Percentiles rank a stretch among this genome's conserved stretches.
Conservation (phyloP, 1,140 invertebrate genomes). For the Ceratoteleas bidentatus region DNA sequence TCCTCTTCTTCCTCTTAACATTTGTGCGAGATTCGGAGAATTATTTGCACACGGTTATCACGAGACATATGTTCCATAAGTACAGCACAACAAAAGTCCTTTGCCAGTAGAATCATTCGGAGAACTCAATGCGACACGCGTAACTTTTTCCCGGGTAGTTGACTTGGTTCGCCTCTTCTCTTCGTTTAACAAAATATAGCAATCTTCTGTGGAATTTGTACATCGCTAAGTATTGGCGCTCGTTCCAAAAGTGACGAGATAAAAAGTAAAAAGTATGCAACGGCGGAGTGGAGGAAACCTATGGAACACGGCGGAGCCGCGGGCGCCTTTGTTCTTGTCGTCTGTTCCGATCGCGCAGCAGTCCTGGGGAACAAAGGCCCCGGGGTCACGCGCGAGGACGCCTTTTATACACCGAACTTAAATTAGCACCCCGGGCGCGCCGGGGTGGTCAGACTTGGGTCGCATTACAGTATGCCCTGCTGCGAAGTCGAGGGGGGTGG, state of each 20-base stretch:
- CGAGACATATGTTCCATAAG: slow-evolving; percentile 26
- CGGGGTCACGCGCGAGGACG: slow-evolving; percentile 20
- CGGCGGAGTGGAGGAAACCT: slow-evolving; percentile 24
- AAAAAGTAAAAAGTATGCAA: slow-evolving; percentile 35
- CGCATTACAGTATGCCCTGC: slow-evolving; percentile 77
- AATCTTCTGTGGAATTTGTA: slow-evolving; percentile 54
- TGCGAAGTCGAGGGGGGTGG: slow-evolving; percentile 78
- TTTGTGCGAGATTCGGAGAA: slow-evolving; percentile 30
- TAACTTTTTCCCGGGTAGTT: neutral
- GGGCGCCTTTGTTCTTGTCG: slow-evolving; percentile 28
- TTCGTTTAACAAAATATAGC: slow-evolving; percentile 55
- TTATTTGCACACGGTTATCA: slow-evolving; percentile 15
- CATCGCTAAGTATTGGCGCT: slow-evolving; percentile 55
- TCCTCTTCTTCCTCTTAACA: neutral
- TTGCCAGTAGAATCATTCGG: slow-evolving; percentile 1
- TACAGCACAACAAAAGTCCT: slow-evolving; percentile 33
- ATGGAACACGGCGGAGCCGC: slow-evolving; percentile 29
- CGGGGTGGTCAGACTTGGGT: slow-evolving; percentile 47
- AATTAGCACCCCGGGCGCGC: slow-evolving; percentile 42
- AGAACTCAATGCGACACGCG: slow-evolving; percentile 15
- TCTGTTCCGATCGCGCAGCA: slow-evolving; percentile 7
- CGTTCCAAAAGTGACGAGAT: slow-evolving; percentile 21
- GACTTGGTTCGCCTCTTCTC: neutral
- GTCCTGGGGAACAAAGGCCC: slow-evolving; percentile 27
- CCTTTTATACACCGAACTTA: slow-evolving; percentile 51